These are phyloP conservation scores for Laticauda laticaudata DNA, from an alignment of 2,113 vertebrate species.

Conservation along the genomic window DNA sequence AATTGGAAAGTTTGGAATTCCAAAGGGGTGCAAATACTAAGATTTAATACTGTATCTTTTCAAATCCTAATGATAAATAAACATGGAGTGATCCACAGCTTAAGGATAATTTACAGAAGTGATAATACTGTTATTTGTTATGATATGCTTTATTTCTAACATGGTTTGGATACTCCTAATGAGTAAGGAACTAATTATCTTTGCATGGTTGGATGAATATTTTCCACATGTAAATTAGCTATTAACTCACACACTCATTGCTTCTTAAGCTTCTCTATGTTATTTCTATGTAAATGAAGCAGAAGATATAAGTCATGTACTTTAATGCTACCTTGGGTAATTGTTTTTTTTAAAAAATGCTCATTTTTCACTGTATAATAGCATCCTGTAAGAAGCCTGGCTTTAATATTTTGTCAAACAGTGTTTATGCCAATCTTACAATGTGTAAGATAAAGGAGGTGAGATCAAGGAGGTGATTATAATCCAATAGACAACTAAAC, in stretches of 20 bases:
- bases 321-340: not conserved
- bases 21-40: not conserved
- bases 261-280: not conserved
- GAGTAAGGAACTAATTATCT: conserved; percentile 7
- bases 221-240: conserved; percentile 6
- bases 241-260: conserved; percentile 7
- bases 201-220: not conserved
- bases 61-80: not conserved
- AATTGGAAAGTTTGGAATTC: not conserved
- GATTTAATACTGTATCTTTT: not conserved
- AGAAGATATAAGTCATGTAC: not conserved
- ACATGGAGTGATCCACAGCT: not conserved
- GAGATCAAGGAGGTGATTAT: not conserved
- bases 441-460: not conserved
- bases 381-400: not conserved
- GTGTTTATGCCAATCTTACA: not conserved
- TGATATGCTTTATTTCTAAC: not conserved
- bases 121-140: not conserved
- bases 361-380: not conserved
- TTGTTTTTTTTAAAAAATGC: not conserved
- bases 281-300: not conserved
- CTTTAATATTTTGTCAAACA: not conserved
- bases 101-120: not conserved
- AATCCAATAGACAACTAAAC: not conserved
- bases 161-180: not conserved